These are phyloP conservation scores for Acrossocheilus wenchowensis DNA, from an alignment of 2,797 vertebrate species.

Conservation along the genomic window DNA sequence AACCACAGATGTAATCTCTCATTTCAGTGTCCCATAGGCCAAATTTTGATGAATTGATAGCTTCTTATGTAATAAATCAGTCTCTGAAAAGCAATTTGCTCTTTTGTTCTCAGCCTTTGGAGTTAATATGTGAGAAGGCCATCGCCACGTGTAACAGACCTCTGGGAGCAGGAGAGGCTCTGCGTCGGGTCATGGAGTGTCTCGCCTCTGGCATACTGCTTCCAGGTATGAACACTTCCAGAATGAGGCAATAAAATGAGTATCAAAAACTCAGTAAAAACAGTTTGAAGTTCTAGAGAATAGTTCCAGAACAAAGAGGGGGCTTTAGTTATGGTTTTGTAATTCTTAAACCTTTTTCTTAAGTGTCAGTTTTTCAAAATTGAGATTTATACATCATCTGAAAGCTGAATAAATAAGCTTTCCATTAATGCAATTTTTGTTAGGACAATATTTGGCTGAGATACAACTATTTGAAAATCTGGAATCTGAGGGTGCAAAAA, in stretches of 20 bases:
- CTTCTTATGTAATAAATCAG: neutral
- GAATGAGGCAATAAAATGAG: neutral
- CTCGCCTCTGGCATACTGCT: slow-evolving; percentile 97
- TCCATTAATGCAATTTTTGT: too few relatives aligned
- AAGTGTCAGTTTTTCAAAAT: too few relatives aligned
- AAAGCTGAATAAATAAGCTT: too few relatives aligned
- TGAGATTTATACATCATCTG: too few relatives aligned
- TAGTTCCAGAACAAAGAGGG: neutral
- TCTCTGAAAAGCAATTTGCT: slow-evolving; percentile 20
- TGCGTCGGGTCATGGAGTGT: slow-evolving; percentile 98
- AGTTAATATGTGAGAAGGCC: slow-evolving; percentile 99
- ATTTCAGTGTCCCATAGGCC: neutral
- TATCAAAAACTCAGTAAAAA: neutral
- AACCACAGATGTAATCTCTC: slow-evolving; percentile 6
- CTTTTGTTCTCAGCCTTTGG: slow-evolving; percentile 83
- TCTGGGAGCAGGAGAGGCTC: slow-evolving; percentile 93
- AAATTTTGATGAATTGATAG: neutral
- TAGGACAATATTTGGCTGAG: too few relatives aligned
- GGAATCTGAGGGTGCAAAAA: too few relatives aligned
- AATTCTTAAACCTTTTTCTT: neutral
- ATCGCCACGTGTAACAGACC: slow-evolving; percentile 99
- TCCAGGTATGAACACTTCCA: slow-evolving; percentile 80
- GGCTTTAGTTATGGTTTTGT: neutral
- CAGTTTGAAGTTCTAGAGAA: neutral
- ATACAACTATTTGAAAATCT: too few relatives aligned